phyloP scores from a whole-genome alignment of 2,888 invertebrate genomes.

The Zaprionus obscuricornis region DNA sequence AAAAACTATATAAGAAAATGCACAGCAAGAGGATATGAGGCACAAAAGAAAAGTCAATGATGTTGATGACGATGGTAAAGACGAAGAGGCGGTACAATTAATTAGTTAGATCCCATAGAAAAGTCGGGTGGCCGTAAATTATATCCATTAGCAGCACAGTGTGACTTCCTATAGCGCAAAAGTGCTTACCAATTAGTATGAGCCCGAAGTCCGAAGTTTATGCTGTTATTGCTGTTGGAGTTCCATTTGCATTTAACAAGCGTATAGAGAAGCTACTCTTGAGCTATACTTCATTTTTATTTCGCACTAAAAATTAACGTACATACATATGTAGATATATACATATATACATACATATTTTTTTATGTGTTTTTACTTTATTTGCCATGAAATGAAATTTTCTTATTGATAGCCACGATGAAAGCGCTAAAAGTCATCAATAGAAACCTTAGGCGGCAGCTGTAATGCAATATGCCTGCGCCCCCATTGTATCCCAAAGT shows the following conservation, averaged over 20 bases:
- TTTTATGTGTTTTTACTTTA: conserved; percentile 35
- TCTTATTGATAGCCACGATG: conserved; percentile 6
- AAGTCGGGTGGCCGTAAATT: conserved; percentile 62
- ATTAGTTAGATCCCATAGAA: conserved; percentile 58
- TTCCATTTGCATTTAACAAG: conserved; percentile 56
- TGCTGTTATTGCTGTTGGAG: too few species aligned
- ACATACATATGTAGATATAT: conserved; percentile 5
- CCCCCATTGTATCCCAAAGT: conserved; percentile 25
- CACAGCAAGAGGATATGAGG: too few species aligned
- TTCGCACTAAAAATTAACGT: conserved; percentile 37
- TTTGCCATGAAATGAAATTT: conserved; percentile 21
- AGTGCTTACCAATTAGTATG: conserved; percentile 69
- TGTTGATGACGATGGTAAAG: too few species aligned
- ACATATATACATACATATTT: conserved; percentile 1
- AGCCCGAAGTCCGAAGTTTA: too few species aligned
- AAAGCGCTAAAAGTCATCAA: conserved; percentile 26
- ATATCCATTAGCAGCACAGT: conserved; percentile 80
- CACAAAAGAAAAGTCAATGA: too few species aligned
- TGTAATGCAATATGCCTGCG: conserved; percentile 35
- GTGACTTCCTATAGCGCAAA: conserved; percentile 70
- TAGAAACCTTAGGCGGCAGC: conserved; percentile 42
- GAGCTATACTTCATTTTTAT: conserved; percentile 11
- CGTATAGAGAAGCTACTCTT: background rate
- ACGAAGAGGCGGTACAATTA: conserved; percentile 43
- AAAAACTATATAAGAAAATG: too few species aligned